Evolutionary conservation across 2,113 vertebrate species (phyloP), one percentile per base, ranked within the genome.

Genomic region (Nibea albiflora): DNA sequence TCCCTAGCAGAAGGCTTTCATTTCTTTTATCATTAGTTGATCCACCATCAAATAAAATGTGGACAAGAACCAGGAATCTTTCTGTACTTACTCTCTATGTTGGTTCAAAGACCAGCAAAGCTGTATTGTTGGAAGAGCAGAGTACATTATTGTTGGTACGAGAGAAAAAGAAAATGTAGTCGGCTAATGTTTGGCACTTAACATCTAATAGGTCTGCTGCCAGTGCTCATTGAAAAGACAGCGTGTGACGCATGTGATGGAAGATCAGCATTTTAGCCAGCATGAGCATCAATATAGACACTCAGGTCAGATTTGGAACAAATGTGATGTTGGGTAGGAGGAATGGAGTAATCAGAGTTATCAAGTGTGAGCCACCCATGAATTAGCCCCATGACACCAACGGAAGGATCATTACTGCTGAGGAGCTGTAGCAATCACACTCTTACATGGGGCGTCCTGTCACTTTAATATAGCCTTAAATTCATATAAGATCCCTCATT

Each of bases 381-480:
- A 81, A 88, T 88, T 79, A 80, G 50, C 70, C 74, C 74, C 53
- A 39, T 56, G 63, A 24, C 67, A 83, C 64, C 68, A 79, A 49
- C 49, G 31, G 28, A 44, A 65, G 11, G 66, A 73, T 83, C 76
- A 62, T 83, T 83, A 44, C 75, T 58, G 68, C 66, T 61, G 62
- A 81, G 70, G 61, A 58, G 81, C 71, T 63, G 62, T 6, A 22
- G 71, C 67, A 80, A 68, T 35, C 62, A 77, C 54, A 14, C 46
- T 74, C 44, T 24, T 44, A 20, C 28, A 72, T 57, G 66, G 42
- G 6, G 42, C 17, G 31, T 31, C 42, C 24, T 81, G 54, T 68
- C 35, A 54, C n/a, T 57, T 76, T 79, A 58, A 42, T 77, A 57
- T 17, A 54, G 12, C 24, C 46, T 20, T 11, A 58, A 64, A 66